phyloP scores from a whole-genome alignment of 92 coral and sea anemone genomes.

The Epizoanthus fatuus region DNA sequence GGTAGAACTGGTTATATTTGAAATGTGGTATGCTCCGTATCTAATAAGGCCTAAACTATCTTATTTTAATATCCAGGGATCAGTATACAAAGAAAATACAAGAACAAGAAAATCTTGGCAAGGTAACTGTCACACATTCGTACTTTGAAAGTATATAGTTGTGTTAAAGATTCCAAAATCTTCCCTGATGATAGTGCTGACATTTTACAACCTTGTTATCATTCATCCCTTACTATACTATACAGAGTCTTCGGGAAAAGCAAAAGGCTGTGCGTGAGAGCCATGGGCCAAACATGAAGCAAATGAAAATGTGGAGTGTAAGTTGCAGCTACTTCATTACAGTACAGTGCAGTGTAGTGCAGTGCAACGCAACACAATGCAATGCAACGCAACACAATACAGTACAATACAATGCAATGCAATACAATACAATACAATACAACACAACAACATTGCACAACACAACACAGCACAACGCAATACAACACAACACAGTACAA shows the following conservation, averaged over 20 bases:
- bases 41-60: not conserved
- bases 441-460: too few relatives aligned
- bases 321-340: conserved; percentile 34
- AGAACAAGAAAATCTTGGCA: conserved; percentile 97
- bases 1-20: not conserved
- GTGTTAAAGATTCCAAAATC: too few relatives aligned
- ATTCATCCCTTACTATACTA: not conserved
- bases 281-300: conserved; percentile 97
- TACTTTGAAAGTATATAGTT: not conserved
- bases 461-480: too few relatives aligned
- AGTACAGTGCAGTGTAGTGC: not conserved
- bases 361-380: too few relatives aligned
- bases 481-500: too few relatives aligned
- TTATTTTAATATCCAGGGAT: conserved; percentile 66
- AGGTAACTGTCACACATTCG: conserved; percentile 58
- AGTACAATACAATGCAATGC: too few relatives aligned
- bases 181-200: not conserved
- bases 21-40: too few relatives aligned
- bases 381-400: too few relatives aligned
- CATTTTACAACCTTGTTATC: not conserved
- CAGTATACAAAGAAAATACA: conserved; percentile 97
- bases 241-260: conserved; percentile 94
- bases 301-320: conserved; percentile 99
- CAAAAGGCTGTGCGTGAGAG: conserved; percentile 96
- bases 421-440: too few relatives aligned